These are phyloP conservation scores for Dryomyza anilis DNA, from an alignment of 2,888 invertebrate species.

Conservation along the genomic window DNA sequence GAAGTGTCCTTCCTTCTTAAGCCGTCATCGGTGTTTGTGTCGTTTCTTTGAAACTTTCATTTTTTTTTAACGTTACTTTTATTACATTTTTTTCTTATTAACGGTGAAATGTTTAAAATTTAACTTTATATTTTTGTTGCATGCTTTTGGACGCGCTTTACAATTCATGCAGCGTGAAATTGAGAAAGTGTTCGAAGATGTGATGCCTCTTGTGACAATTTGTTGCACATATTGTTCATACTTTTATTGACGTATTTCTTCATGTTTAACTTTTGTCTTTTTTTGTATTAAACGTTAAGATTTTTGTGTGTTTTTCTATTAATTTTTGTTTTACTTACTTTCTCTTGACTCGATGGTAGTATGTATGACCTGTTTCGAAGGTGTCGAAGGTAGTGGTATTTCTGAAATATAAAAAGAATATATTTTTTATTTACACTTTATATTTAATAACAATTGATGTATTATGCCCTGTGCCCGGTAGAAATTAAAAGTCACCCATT, in stretches of 20 bases:
- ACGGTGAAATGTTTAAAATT: too few relatives aligned
- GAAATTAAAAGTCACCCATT: neutral
- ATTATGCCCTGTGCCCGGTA: neutral
- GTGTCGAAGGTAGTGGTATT: conserved; percentile 86
- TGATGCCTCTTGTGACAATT: neutral
- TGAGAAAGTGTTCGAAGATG: neutral
- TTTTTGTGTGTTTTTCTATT: conserved; percentile 34
- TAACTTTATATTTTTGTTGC: too few relatives aligned
- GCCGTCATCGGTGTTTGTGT: neutral
- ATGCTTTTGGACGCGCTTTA: too few relatives aligned
- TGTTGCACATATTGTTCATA: too few relatives aligned
- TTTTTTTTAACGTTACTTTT: too few relatives aligned
- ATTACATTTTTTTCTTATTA: too few relatives aligned
- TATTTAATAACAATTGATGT: neutral
- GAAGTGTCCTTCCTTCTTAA: neutral
- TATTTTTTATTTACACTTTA: conserved; percentile 33
- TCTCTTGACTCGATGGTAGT: conserved; percentile 60
- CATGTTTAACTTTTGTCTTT: neutral
- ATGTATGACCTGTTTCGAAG: conserved; percentile 71
- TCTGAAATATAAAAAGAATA: conserved; percentile 66
- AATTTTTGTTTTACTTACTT: conserved; percentile 58
- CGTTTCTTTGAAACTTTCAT: neutral
- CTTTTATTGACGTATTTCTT: neutral
- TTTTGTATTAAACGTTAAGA: neutral
- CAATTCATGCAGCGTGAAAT: too few relatives aligned